Evolutionary conservation across 2,888 invertebrate species (phyloP).

Genomic region (Encarsia formosa): DNA sequence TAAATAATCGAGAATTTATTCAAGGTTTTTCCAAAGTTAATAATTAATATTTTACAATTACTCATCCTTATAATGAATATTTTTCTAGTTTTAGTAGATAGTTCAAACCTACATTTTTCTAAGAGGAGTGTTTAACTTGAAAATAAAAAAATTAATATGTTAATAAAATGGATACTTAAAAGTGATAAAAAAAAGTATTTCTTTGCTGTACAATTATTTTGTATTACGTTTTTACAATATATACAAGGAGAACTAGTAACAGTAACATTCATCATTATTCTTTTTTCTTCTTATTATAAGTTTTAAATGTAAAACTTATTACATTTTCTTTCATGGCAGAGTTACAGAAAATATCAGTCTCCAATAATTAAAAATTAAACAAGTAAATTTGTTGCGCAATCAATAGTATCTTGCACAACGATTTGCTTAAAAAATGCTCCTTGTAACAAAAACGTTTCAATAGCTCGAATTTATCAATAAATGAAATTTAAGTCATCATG

Average conservation of each 20-base stretch:
- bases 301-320: conserved; percentile 44
- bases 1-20: too few relatives aligned
- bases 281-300: conserved; percentile 35
- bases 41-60: too few relatives aligned
- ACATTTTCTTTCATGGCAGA: conserved; percentile 32
- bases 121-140: neutral
- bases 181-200: neutral
- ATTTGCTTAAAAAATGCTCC: too few relatives aligned
- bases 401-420: too few relatives aligned
- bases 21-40: too few relatives aligned
- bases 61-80: too few relatives aligned
- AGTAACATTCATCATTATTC: conserved; percentile 36
- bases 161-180: neutral
- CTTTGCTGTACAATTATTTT: conserved; percentile 22
- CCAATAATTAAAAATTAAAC: conserved; percentile 28
- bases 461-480: too few relatives aligned
- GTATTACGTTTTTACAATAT: conserved; percentile 23
- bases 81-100: too few relatives aligned
- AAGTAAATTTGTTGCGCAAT: conserved; percentile 29
- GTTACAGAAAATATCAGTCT: conserved; percentile 36
- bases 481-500: too few relatives aligned
- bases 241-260: conserved; percentile 30
- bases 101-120: too few relatives aligned
- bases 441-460: too few relatives aligned
- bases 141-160: neutral